Evolutionary conservation across 2,113 vertebrate genomes (phyloP).

Genomic region (Eulemur macaco): DNA sequence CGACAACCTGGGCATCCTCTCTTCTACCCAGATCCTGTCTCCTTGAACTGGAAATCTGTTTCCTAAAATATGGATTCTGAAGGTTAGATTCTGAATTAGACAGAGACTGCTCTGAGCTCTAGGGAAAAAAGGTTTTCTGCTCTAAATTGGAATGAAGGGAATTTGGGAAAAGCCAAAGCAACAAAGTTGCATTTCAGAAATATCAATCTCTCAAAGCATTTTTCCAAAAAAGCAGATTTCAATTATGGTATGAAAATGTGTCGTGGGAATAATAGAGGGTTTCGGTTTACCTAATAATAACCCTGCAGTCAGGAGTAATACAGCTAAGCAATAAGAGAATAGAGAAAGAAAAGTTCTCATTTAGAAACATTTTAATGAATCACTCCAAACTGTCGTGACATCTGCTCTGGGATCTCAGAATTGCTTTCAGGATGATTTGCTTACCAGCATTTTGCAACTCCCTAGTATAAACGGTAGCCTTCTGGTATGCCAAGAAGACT

Average conservation of each 20-base stretch:
- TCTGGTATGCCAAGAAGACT: neutral
- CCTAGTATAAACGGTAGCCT: neutral
- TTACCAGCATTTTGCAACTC: neutral
- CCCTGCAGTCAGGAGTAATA: neutral
- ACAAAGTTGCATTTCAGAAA: conserved; percentile 1
- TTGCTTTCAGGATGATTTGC: neutral
- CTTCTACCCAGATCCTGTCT: neutral
- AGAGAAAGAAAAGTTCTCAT: conserved; percentile 1
- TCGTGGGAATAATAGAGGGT: neutral
- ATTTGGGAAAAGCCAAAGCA: neutral
- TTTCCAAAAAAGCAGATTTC: neutral
- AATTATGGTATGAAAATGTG: neutral
- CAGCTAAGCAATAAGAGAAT: neutral
- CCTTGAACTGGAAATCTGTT: conserved; percentile 19
- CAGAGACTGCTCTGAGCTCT: neutral
- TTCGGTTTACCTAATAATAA: conserved; percentile 24
- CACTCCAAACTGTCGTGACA: neutral
- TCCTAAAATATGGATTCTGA: conserved; percentile 8
- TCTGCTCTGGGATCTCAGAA: neutral
- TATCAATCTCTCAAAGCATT: neutral
- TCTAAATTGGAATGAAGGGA: neutral
- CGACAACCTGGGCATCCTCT: neutral
- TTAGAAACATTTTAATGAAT: conserved; percentile 7
- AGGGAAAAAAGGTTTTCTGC: neutral
- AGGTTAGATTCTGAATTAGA: neutral